A percentile compares a stretch with the other conserved stretches of the same genome.
phyloP scores from a whole-genome alignment of 2,888 invertebrate species.

The Andrena flavipes region DNA sequence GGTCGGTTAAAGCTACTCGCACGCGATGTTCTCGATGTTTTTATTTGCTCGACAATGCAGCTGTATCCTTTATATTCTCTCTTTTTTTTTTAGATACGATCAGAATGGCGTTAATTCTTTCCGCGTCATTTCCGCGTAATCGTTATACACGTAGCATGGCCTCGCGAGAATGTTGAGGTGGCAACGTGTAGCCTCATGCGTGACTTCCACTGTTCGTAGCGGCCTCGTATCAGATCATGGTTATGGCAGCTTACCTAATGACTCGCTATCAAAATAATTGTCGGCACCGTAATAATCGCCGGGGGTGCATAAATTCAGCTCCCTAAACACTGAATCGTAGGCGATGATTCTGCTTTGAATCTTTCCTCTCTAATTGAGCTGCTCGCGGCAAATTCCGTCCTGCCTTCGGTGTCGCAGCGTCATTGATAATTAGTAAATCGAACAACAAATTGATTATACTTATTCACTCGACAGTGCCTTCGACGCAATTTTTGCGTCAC shows the following conservation, averaged over 20 bases:
- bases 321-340: background rate
- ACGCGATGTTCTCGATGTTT: background rate
- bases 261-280: constrained; percentile 58
- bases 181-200: constrained; percentile 21
- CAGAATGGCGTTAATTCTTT: constrained; percentile 28
- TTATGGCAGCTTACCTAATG: constrained; percentile 56
- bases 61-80: background rate
- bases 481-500: background rate
- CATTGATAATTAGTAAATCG: too few relatives aligned
- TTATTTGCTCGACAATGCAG: background rate
- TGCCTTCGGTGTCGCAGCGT: too few relatives aligned
- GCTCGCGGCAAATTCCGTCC: background rate
- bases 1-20: background rate
- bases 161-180: constrained; percentile 14
- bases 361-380: background rate
- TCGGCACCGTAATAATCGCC: constrained; percentile 33
- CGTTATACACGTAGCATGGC: background rate
- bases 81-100: constrained; percentile 6
- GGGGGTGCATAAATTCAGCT: constrained; percentile 26
- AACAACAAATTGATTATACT: too few relatives aligned
- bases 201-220: constrained; percentile 42
- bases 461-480: too few relatives aligned
- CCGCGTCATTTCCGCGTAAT: constrained; percentile 10
- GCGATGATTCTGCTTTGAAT: constrained; percentile 11
- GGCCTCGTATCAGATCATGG: constrained; percentile 38